Percentiles rank a stretch among this genome's conserved stretches.
phyloP scores from a whole-genome alignment of 2,888 invertebrate species.

The Tricholauxania praeusta region DNA sequence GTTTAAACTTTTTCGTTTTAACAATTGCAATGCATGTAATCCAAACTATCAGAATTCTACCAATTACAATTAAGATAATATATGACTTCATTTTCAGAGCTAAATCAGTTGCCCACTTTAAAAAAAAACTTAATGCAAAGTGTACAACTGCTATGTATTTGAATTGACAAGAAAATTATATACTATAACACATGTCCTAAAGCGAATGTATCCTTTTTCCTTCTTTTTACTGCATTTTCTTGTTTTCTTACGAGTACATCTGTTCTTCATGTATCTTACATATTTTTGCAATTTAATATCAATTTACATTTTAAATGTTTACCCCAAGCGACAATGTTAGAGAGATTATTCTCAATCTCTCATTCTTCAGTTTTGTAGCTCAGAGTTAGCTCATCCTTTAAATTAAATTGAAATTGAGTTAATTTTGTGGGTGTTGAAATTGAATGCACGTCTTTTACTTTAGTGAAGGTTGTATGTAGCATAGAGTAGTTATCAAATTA shows the following conservation, averaged over 20 bases:
- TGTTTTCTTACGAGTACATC: not conserved
- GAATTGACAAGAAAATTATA: too few species aligned
- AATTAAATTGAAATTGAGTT: constrained; percentile 16
- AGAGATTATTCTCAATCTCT: not conserved
- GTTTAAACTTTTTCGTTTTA: too few species aligned
- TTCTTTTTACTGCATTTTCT: not conserved
- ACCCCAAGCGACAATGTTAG: constrained; percentile 3
- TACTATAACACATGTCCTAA: not conserved
- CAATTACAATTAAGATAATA: too few species aligned
- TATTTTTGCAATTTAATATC: constrained; percentile 9
- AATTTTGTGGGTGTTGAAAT: constrained; percentile 15
- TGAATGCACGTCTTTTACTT: not conserved
- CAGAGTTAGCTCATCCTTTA: not conserved
- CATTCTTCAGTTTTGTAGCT: not conserved
- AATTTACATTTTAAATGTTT: constrained; percentile 14
- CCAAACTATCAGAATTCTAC: too few species aligned
- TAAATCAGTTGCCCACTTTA: not conserved
- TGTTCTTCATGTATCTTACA: not conserved
- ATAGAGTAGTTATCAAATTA: too few species aligned
- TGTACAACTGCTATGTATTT: too few species aligned
- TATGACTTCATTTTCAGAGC: not conserved
- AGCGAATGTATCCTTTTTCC: too few species aligned
- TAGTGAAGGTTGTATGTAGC: too few species aligned
- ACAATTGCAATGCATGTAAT: too few species aligned
- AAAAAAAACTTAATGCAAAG: not conserved